Evolutionary conservation across 1,140 invertebrate genomes (phyloP).

Genomic region (Drosophila nasuta): DNA sequence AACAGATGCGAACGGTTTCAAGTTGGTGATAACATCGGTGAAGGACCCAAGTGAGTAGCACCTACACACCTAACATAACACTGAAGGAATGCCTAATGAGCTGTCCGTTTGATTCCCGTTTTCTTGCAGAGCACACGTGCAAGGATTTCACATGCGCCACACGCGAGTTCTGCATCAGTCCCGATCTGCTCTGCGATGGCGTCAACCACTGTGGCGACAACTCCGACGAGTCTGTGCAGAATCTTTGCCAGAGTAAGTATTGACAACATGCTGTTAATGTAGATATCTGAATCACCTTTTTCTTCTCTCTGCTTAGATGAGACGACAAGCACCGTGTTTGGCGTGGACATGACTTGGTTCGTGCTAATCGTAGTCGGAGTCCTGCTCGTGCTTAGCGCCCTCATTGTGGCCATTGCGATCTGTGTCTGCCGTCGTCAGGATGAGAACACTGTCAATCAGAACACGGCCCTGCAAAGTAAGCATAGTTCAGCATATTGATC

Average conservation of each 20-base stretch:
- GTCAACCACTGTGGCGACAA: conserved; percentile 97
- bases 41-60: conserved; percentile 94
- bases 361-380: conserved; percentile 89
- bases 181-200: conserved; percentile 94
- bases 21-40: conserved; percentile 96
- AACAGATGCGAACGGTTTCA: conserved; percentile 95
- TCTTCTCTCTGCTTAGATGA: conserved; percentile 87
- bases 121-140: conserved; percentile 92
- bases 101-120: background rate
- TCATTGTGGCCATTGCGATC: conserved; percentile 88
- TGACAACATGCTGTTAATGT: too few species aligned
- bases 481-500: background rate
- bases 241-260: conserved; percentile 92
- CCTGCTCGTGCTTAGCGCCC: conserved; percentile 88
- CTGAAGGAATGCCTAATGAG: conserved; percentile 7
- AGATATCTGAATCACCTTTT: background rate
- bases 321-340: conserved; percentile 90
- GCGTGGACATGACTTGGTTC: conserved; percentile 91
- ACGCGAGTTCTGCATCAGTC: conserved; percentile 95
- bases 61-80: background rate
- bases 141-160: conserved; percentile 94
- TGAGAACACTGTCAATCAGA: conserved; percentile 86
- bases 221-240: conserved; percentile 93
- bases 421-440: conserved; percentile 90
- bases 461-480: conserved; percentile 77